phyloP scores from a whole-genome alignment of 2,888 invertebrate genomes.

The Drosophila pseudotalamancana region DNA sequence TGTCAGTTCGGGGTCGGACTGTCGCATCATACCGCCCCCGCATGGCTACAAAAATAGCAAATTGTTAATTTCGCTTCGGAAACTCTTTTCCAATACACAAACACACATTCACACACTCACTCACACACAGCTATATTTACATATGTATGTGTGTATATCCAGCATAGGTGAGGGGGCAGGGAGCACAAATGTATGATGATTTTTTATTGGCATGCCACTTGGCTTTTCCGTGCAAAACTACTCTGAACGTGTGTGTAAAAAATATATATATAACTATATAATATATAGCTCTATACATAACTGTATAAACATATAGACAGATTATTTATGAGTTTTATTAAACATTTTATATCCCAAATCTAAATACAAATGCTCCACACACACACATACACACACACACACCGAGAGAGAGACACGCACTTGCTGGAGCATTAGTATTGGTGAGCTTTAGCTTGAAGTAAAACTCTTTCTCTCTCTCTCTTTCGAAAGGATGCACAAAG shows the following conservation, averaged over 20 bases:
- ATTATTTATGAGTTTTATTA: conserved; percentile 71
- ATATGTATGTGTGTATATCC: background rate
- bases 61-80: conserved; percentile 76
- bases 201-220: conserved; percentile 76
- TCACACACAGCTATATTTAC: background rate
- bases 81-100: conserved; percentile 74
- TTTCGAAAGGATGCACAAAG: background rate
- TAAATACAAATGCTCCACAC: background rate
- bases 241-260: conserved; percentile 22
- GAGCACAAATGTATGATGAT: conserved; percentile 61
- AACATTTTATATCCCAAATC: conserved; percentile 53
- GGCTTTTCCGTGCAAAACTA: conserved; percentile 72
- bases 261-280: conserved; percentile 1
- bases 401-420: background rate
- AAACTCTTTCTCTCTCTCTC: background rate
- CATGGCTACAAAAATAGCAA: conserved; percentile 70
- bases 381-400: background rate
- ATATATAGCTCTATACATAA: conserved; percentile 3
- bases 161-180: background rate
- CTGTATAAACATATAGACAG: conserved; percentile 14
- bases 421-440: background rate
- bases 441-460: background rate
- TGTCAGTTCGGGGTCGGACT: conserved; percentile 53
- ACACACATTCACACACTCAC: conserved; percentile 17
- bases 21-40: conserved; percentile 65